Evolutionary conservation across 2,797 vertebrate species (phyloP).

Genomic region (Oryzias sinensis): DNA sequence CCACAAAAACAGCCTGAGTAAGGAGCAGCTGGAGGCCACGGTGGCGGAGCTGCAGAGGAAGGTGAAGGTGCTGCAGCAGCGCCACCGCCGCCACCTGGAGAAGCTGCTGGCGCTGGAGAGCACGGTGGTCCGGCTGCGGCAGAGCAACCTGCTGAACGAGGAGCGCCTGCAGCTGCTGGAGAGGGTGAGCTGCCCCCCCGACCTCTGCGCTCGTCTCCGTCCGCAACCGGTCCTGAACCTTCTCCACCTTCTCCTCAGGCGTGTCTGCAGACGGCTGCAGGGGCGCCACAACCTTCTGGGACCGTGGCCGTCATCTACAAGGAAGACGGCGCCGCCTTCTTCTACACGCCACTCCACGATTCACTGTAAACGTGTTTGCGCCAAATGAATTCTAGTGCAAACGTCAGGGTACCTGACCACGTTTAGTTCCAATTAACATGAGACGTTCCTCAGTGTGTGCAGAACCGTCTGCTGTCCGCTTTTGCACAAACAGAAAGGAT

Average conservation of each 20-base stretch:
- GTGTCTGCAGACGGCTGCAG: conserved; percentile 58
- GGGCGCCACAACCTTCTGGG: conserved; percentile 52
- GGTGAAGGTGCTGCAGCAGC: conserved; percentile 79
- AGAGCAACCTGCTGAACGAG: conserved; percentile 71
- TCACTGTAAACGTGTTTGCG: conserved; percentile 27
- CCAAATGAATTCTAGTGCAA: conserved; percentile 1
- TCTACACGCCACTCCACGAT: conserved; percentile 61
- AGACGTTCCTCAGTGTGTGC: background rate
- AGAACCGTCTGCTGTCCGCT: conserved; percentile 18
- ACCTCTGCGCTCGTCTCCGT: too few relatives aligned
- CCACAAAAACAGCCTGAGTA: conserved; percentile 72
- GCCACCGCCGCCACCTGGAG: conserved; percentile 75
- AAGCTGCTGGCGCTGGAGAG: conserved; percentile 79
- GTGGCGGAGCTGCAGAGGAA: conserved; percentile 76
- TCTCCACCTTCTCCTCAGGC: conserved; percentile 52
- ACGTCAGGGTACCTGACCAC: conserved; percentile 9
- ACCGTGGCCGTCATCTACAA: conserved; percentile 79
- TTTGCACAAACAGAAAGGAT: conserved; percentile 29
- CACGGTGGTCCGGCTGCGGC: conserved; percentile 74
- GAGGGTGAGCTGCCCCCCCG: conserved; percentile 34
- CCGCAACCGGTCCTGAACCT: background rate
- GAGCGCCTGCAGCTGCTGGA: conserved; percentile 71
- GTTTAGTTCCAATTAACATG: background rate
- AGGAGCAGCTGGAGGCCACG: conserved; percentile 70
- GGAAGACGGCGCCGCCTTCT: conserved; percentile 59